Evolutionary conservation across 2,113 vertebrate species (phyloP), one percentile per base, ranked within the genome.

Genomic region (Thalassarche chlororhynchos): DNA sequence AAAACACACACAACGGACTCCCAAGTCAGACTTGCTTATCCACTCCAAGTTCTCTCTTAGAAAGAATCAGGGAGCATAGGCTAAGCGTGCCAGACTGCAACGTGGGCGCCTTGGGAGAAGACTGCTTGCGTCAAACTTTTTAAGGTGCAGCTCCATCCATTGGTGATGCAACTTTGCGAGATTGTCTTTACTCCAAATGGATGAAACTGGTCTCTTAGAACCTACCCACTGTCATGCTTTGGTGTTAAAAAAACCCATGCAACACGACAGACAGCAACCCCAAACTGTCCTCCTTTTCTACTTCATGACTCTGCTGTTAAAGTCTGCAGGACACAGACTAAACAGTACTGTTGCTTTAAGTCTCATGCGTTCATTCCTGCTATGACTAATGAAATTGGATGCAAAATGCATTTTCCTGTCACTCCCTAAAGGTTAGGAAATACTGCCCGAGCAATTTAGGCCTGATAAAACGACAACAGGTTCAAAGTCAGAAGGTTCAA

Each of bases 341-440:
- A 84, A 25, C 24, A 20, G 21, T 23, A 5, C 55, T 84, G 66
- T 51, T 93, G 44, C 91, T 96, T 88, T 71, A 95, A 95, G 87
- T 29, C 64, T 81, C 54, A 12, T 14, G 26, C 10, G 1, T 46
- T 95, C 6, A 1, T 81, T 94, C 72, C 49, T 75, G 36, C 70
- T 90, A 42, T 94, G 92, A 97, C 51, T 88, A 94, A 96, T 61
- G 54, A 93, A 96, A 88, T 24, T 94, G 92, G 97, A 97, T 68
- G 66, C 84, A 90, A 90, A 93, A 80, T 71, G 61, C 38, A 51
- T 92, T 94, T 96, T 97, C 92, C 90, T 94, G 92, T 94, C 83
- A 46, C 90, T 94, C 94, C 91, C 96, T 95, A 88, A 91, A 95
- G 66, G 87, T 96, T 93, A 96, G 90, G 87, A 95, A 96, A 92